Evolutionary conservation across 2,888 invertebrate genomes (phyloP).

Genomic region (Nomada goodeniana): DNA sequence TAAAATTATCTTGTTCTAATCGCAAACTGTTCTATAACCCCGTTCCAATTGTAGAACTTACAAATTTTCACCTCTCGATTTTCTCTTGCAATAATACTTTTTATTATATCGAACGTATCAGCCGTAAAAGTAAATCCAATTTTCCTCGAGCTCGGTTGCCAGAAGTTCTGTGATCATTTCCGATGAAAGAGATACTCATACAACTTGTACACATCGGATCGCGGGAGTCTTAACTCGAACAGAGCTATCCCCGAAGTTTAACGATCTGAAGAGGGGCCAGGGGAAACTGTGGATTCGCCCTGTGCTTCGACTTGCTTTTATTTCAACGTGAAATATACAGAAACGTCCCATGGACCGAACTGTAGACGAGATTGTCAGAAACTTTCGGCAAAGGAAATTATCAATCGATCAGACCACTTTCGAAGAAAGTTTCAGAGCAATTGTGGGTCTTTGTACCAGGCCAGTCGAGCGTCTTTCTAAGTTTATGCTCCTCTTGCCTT

Average conservation of each 20-base stretch:
- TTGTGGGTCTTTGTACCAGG: conserved; percentile 3
- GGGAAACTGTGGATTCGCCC: not conserved
- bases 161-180: not conserved
- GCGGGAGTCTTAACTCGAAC: conserved; percentile 10
- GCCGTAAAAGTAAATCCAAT: conserved; percentile 12
- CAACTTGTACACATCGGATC: conserved; percentile 8
- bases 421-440: conserved; percentile 15
- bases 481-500: not conserved
- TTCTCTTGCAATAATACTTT: not conserved
- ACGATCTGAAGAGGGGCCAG: conserved; percentile 7
- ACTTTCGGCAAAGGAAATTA: conserved; percentile 43
- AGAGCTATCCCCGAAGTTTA: not conserved
- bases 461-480: not conserved
- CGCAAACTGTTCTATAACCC: too few species aligned
- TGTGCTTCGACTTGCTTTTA: not conserved
- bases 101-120: not conserved
- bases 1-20: not conserved
- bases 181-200: conserved; percentile 16
- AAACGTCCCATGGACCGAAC: not conserved
- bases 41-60: not conserved
- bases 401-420: conserved; percentile 37
- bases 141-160: conserved; percentile 4
- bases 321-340: not conserved
- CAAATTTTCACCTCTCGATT: not conserved
- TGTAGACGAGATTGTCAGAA: not conserved